These are phyloP conservation scores for Merluccius polli DNA, from an alignment of 2,797 vertebrate genomes.

Conservation along the genomic window DNA sequence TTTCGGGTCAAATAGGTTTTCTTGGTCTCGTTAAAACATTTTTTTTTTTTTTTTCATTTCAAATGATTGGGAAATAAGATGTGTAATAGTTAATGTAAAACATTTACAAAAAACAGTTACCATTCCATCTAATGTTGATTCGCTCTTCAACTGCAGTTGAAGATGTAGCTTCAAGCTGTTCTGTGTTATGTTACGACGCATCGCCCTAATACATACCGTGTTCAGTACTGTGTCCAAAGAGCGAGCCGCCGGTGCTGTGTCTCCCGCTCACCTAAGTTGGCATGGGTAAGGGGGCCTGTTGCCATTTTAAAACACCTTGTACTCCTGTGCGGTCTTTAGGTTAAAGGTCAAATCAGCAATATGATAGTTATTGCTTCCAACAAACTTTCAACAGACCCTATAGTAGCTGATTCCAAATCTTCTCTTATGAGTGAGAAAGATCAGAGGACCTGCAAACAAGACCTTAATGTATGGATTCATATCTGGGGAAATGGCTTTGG, in stretches of 20 bases:
- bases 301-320: not conserved
- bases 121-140: not conserved
- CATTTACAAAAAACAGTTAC: not conserved
- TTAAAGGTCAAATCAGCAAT: not conserved
- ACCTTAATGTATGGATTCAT: not conserved
- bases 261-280: not conserved
- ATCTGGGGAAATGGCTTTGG: not conserved
- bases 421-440: not conserved
- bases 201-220: not conserved
- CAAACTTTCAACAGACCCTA: not conserved
- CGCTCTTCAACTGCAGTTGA: not conserved
- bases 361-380: not conserved
- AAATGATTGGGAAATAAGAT: not conserved
- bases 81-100: not conserved
- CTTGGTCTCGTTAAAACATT: too few relatives aligned
- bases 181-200: not conserved
- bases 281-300: not conserved
- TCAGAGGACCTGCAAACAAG: not conserved
- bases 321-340: not conserved
- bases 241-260: not conserved
- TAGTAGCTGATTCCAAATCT: not conserved
- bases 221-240: not conserved
- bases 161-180: not conserved
- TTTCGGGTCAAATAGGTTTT: not conserved
- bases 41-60: not conserved